Evolutionary conservation across 2,888 invertebrate genomes (phyloP), one percentile per base, ranked within the genome.

Genomic region (Drosophila lacicola): DNA sequence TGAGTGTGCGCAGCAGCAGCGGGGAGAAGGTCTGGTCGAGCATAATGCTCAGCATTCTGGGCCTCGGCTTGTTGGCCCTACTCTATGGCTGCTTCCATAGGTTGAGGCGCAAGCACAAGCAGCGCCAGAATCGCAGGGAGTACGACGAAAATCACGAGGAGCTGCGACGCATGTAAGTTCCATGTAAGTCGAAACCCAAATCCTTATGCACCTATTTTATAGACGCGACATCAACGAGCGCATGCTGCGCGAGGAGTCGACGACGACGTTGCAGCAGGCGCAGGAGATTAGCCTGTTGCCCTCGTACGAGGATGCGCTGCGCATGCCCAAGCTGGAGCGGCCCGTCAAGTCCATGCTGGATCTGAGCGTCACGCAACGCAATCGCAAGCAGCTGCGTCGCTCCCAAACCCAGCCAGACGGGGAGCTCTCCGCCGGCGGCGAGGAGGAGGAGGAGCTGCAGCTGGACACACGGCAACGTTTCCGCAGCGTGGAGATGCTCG

Each of bases 231-330:
- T 94, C 11, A 93, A 95, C 70, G 93, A 94, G 37, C 88, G 94
- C 13, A 92, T 95, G 81, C 91, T 95, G 57, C 92, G 94, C 74
- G 94, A 93, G 69, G 90, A 94, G 76, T 93, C 93, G 14, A 92
- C 94, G 13, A 93, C 93, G 55, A 95, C 65, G 10, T 94, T 86
- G 94, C 95, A 21, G 94, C 95, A 70, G 19, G 95, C 95, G 0
- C 93, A 95, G 78, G 96, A 96, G 91, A 93, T 95, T 34, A 94
- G 95, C 64, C 95, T 96, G 37, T 96, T 96, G 39, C 96, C 96
- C 0, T 95, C 95, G 3, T 96, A 96, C 84, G 95, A 95, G 81
- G 96, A 96, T 92, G 96, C 96, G 36, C 93, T 96, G 61, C 93
- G 95, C 19, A 95, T 96, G 95, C 96, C 96, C 2, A 94, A 95